Evolutionary conservation across 2,113 vertebrate genomes (phyloP), one percentile per base, ranked within the genome.

Genomic region (Semnornis frantzii): DNA sequence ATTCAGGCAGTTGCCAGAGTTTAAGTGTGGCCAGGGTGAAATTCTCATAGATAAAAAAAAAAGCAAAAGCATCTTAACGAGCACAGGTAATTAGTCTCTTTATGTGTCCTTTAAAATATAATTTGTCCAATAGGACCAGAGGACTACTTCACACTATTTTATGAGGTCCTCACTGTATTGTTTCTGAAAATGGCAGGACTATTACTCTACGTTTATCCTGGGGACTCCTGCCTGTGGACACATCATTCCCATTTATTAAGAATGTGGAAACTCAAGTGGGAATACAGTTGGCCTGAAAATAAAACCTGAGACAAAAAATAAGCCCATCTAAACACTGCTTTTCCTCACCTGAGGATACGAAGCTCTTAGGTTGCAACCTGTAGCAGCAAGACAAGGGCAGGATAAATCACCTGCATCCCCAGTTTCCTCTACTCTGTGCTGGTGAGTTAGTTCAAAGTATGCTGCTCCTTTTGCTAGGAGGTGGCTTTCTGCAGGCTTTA

Each of bases 291-390:
- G 11, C 5, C 11, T 46, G 63, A 20, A 46, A 89, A 33, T 1
- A 37, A 20, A 59, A 24, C 23, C 65, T 28, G 23, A 68, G 28
- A 21, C 44, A 44, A 25, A 28, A 20, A 52, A 52, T 5, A 8
- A 69, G 19, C 50, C 31, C 16, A 2, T 2, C n/a, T 3, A 80
- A n/a, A 6, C 25, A 5, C 0, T 1, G 9, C 27, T 4, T 6
- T 46, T 50, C 44, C 55, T 50, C 54, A n/a, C 17, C 54, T 18
- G 72, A 33, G 27, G 68, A 8, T 8, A 13, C 7, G 19, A 52
- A 73, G 5, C 27, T 9, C 23, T 17, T 9, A 7, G 31, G 39
- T 11, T 76, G 78, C 39, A 58, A 66, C 33, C 68, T 62, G 28
- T 6, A 33, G 46, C 63, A 71, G 62, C 39, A 70, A 19, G 4